These are phyloP conservation scores for Lycaena phlaeas DNA, from an alignment of 2,888 invertebrate species.

Conservation along the genomic window DNA sequence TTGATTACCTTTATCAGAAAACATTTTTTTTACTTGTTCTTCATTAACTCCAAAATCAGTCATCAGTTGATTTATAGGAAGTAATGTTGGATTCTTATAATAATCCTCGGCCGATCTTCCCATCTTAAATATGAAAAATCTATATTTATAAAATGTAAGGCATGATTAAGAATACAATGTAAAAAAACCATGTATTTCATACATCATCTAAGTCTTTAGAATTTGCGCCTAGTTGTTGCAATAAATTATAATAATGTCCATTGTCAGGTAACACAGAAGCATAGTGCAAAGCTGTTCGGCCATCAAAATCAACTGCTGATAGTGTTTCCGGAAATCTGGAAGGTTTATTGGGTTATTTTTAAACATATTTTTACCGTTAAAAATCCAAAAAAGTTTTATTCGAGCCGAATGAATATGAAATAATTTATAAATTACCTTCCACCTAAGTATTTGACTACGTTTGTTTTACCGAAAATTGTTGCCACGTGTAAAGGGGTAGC, in stretches of 20 bases:
- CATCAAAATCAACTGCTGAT: slow-evolving; percentile 83
- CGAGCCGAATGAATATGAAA: too few species aligned
- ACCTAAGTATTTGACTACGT: slow-evolving; percentile 78
- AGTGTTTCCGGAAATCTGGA: slow-evolving; percentile 89
- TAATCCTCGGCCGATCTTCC: slow-evolving; percentile 88
- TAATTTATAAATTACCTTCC: slow-evolving; percentile 47
- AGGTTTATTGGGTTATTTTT: too few species aligned
- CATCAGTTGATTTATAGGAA: slow-evolving; percentile 79
- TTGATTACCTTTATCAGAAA: slow-evolving; percentile 83
- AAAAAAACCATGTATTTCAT: slow-evolving; percentile 36
- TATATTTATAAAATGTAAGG: too few species aligned
- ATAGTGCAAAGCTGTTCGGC: slow-evolving; percentile 90
- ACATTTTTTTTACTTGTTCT: slow-evolving; percentile 77
- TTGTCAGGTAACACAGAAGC: slow-evolving; percentile 89
- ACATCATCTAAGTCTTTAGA: slow-evolving; percentile 88
- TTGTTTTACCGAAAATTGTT: slow-evolving; percentile 86
- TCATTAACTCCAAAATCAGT: slow-evolving; percentile 80
- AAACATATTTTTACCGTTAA: too few species aligned
- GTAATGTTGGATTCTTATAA: slow-evolving; percentile 76
- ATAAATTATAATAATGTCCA: slow-evolving; percentile 88
- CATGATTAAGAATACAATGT: slow-evolving; percentile 13
- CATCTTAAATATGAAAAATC: slow-evolving; percentile 63
- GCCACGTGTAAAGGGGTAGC: slow-evolving; percentile 91
- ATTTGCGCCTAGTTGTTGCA: slow-evolving; percentile 90
- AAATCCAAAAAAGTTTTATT: too few species aligned